phyloP scores from a whole-genome alignment of 1,140 invertebrate genomes.

The Calephelis virginiensis region DNA sequence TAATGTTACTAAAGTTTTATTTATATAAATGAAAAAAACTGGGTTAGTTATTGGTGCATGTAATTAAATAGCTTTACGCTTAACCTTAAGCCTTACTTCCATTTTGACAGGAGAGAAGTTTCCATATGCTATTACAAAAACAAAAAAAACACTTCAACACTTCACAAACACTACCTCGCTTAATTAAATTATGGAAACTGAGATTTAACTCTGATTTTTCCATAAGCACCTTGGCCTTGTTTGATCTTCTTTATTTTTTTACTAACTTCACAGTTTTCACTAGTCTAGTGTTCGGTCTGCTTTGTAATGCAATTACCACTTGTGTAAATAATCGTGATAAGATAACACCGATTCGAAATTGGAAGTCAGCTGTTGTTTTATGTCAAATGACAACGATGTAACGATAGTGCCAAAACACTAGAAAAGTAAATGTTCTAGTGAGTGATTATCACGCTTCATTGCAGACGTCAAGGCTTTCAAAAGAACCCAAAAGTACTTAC shows the following conservation, averaged over 20 bases:
- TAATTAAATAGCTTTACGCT: conserved; percentile 3
- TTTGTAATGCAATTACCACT: conserved; percentile 59
- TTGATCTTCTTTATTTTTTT: conserved; percentile 22
- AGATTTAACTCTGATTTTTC: conserved; percentile 67
- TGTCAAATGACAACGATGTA: conserved; percentile 17
- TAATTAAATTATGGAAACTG: conserved; percentile 73
- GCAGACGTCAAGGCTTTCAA: conserved; percentile 20
- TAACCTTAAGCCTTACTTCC: conserved; percentile 10
- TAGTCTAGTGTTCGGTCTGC: conserved; percentile 50
- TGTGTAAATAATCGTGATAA: conserved; percentile 75
- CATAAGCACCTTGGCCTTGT: conserved; percentile 49
- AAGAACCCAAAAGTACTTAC: conserved; percentile 19
- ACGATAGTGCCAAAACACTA: conserved; percentile 27
- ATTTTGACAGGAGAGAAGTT: conserved; percentile 1
- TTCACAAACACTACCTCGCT: conserved; percentile 59
- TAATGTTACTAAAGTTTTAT: neutral
- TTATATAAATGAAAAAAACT: neutral
- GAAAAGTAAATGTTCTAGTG: neutral
- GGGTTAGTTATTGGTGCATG: neutral
- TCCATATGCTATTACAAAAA: conserved; percentile 25
- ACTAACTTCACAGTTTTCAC: conserved; percentile 38
- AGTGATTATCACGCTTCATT: conserved; percentile 20
- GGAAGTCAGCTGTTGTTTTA: conserved; percentile 36
- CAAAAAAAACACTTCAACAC: conserved; percentile 13
- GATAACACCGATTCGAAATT: conserved; percentile 46